Evolutionary conservation across 2,888 invertebrate genomes (phyloP).

Genomic region (Nomada ruficornis): DNA sequence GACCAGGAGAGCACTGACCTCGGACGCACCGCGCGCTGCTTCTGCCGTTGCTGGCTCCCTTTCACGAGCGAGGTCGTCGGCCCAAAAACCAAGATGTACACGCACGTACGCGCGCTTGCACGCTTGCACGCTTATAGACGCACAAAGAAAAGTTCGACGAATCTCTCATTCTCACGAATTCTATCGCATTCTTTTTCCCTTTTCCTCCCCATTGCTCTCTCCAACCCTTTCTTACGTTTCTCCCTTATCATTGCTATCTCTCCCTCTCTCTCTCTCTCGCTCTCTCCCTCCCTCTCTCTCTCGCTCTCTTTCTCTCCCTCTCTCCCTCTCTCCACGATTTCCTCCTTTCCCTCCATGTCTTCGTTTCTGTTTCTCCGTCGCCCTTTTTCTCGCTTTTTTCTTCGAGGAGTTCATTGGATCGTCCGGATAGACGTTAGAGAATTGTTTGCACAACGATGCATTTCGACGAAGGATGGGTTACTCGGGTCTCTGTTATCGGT

Average conservation of each 20-base stretch:
- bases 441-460: background rate
- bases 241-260: background rate
- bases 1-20: constrained; percentile 74
- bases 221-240: background rate
- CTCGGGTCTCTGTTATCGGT: background rate
- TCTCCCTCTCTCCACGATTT: background rate
- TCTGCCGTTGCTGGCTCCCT: constrained; percentile 68
- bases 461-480: constrained; percentile 21
- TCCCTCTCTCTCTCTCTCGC: background rate
- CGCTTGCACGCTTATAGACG: constrained; percentile 65
- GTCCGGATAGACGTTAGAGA: constrained; percentile 3
- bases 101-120: constrained; percentile 68
- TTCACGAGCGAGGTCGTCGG: constrained; percentile 75
- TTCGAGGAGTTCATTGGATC: constrained; percentile 19
- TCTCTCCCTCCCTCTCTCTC: background rate
- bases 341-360: background rate
- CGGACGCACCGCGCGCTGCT: constrained; percentile 68
- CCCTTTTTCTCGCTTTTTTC: background rate
- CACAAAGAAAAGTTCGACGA: constrained; percentile 68
- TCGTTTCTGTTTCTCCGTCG: too few relatives aligned
- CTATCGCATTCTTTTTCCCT: background rate
- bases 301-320: background rate
- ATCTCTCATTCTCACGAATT: constrained; percentile 30
- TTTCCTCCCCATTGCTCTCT: constrained; percentile 3
- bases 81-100: constrained; percentile 70